Base-by-base conservation (phyloP, 2,888 invertebrate species). In the Melinaea menophilus region DNA sequence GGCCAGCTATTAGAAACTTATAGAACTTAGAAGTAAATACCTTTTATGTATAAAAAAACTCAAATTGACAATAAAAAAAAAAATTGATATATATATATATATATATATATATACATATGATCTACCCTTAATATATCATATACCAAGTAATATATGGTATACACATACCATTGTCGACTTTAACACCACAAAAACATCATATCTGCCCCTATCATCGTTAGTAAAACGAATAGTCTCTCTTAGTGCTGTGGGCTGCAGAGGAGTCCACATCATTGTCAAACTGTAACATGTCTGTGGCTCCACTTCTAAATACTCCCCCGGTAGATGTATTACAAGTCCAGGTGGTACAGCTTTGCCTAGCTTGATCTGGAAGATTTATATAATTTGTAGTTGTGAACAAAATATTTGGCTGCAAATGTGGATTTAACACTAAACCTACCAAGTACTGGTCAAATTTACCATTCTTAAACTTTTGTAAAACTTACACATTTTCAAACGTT, bases 221-320 rank as follows among this genome's bases (percentile, higher is more conserved):
- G 92, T 91, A 56, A 95, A 87, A 61, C 94, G 92, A 47, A 94
- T 82, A 0, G 91, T 92, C 72, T 95, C 94, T 66, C 94, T 88
- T 75, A 93, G 91, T 3, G 92, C 89, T 5, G 92, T 92, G 45
- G 89, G 91, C 69, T 92, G 86, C 13, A 75, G 79, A 0, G 95
- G 95, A 5, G 81, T 91, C 95, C 95, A 95, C 31, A 81, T 77
- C 73, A 95, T 83, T 51, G 92, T 91, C 71, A 95, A 84, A 62
- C 83, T 74, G 56, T 89, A 87, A 65, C 91, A 91, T 63, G 88
- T 87, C 55, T 92, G 86, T 0, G 93, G 91, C 48, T 92, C 88
- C 11, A 95, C 80, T 2, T 78, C 75, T 41, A 92, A 81, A 77
- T 92, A 89, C 64, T 87, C 88, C 86, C 92, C 92, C 56, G 92